These are phyloP conservation scores for Agonum fuliginosum DNA, from an alignment of 2,888 invertebrate species.

Conservation along the genomic window DNA sequence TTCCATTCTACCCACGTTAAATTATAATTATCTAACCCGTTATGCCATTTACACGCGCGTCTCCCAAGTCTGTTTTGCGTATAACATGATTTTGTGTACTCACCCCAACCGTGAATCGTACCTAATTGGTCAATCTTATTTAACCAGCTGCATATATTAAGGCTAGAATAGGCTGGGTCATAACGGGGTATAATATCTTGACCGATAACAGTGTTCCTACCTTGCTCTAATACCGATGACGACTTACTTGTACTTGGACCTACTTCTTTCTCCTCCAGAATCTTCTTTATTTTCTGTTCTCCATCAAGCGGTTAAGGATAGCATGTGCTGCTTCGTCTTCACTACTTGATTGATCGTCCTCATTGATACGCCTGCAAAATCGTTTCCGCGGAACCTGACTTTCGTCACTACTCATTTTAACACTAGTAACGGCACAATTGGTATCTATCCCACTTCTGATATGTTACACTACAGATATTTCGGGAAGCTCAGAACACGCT, in stretches of 20 bases:
- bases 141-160: slow-evolving; percentile 61
- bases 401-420: no score
- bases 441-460: no score
- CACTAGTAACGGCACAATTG: no score
- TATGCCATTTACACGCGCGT: slow-evolving; percentile 61
- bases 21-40: slow-evolving; percentile 61
- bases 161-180: slow-evolving; percentile 61
- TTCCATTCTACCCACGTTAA: slow-evolving; percentile 66
- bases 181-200: slow-evolving; percentile 60
- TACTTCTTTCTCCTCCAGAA: neutral
- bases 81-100: slow-evolving; percentile 59
- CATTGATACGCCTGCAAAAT: no score
- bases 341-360: no score
- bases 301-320: neutral
- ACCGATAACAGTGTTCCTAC: neutral
- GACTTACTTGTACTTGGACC: neutral
- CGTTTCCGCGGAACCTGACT: no score
- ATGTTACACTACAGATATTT: no score
- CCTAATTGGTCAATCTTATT: slow-evolving; percentile 62
- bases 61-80: slow-evolving; percentile 61
- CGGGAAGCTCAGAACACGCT: no score
- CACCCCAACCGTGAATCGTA: slow-evolving; percentile 62
- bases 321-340: no score
- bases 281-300: neutral
- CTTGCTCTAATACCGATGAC: neutral